Conservation (phyloP, 2,888 invertebrate species). For the Tetragonisca angustula region DNA sequence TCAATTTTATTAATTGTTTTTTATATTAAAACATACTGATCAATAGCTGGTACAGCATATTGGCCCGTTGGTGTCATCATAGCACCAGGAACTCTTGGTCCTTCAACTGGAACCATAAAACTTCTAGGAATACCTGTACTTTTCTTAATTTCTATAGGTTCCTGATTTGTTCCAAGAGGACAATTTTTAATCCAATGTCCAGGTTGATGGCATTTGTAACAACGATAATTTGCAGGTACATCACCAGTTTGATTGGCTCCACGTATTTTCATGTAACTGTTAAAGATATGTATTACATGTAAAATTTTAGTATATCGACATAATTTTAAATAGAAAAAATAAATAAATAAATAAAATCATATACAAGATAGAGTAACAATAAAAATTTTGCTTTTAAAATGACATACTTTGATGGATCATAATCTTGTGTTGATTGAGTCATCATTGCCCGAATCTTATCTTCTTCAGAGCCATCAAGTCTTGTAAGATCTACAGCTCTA, state of each 20-base stretch:
- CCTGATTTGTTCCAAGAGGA: constrained; percentile 89
- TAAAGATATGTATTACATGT: neutral
- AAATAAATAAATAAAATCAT: neutral
- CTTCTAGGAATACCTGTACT: constrained; percentile 99
- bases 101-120: constrained; percentile 97
- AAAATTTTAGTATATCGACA: neutral
- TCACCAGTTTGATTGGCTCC: constrained; percentile 95
- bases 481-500: constrained; percentile 92
- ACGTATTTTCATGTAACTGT: constrained; percentile 94
- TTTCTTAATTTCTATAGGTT: constrained; percentile 92
- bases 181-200: constrained; percentile 99
- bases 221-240: constrained; percentile 96
- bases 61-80: constrained; percentile 95
- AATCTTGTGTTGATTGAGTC: constrained; percentile 97
- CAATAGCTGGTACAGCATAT: constrained; percentile 94
- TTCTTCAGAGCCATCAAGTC: constrained; percentile 97
- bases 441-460: constrained; percentile 99
- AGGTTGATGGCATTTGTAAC: constrained; percentile 96
- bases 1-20: constrained; percentile 25
- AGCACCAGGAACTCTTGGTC: constrained; percentile 94
- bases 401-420: constrained; percentile 99
- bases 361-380: neutral
- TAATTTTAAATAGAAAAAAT: neutral
- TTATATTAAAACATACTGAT: constrained; percentile 88
- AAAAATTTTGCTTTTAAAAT: constrained; percentile 9